These are phyloP conservation scores for Xanthorhoe spadicearia DNA, from an alignment of 2,888 invertebrate species.

Conservation along the genomic window DNA sequence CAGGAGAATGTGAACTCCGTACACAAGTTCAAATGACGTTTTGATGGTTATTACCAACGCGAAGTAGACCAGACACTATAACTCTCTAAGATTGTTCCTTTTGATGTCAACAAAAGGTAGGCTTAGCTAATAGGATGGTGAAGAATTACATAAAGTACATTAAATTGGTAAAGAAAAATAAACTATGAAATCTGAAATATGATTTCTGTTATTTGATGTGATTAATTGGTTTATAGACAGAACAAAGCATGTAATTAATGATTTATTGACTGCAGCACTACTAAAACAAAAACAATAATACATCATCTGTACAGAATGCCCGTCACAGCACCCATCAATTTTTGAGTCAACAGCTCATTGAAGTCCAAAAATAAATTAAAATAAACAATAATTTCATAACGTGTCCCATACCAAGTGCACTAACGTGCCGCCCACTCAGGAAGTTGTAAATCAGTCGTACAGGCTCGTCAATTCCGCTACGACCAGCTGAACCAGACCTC, in stretches of 20 bases:
- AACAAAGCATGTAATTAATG: constrained; percentile 24
- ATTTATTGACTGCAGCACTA: constrained; percentile 24
- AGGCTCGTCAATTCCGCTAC: constrained; percentile 64
- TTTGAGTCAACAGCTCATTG: constrained; percentile 35
- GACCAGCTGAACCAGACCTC: constrained; percentile 55
- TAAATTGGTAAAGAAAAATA: background rate
- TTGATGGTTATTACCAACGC: background rate
- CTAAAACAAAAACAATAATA: constrained; percentile 25
- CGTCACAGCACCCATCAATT: constrained; percentile 32
- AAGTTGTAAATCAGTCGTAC: constrained; percentile 78
- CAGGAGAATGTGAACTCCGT: background rate
- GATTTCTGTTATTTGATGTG: background rate
- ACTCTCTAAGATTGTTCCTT: background rate
- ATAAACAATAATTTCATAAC: constrained; percentile 47
- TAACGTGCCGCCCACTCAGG: constrained; percentile 66
- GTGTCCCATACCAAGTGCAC: constrained; percentile 62
- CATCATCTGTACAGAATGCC: constrained; percentile 21
- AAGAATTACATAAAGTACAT: background rate
- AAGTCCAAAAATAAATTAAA: constrained; percentile 24
- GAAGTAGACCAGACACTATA: background rate
- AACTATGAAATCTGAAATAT: background rate
- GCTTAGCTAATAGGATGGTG: background rate
- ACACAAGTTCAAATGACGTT: background rate
- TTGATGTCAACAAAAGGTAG: background rate
- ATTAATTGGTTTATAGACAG: constrained; percentile 17